Evolutionary conservation across 2,888 invertebrate genomes (phyloP), one percentile per base, ranked within the genome.

Genomic region (Nomada fabriciana): DNA sequence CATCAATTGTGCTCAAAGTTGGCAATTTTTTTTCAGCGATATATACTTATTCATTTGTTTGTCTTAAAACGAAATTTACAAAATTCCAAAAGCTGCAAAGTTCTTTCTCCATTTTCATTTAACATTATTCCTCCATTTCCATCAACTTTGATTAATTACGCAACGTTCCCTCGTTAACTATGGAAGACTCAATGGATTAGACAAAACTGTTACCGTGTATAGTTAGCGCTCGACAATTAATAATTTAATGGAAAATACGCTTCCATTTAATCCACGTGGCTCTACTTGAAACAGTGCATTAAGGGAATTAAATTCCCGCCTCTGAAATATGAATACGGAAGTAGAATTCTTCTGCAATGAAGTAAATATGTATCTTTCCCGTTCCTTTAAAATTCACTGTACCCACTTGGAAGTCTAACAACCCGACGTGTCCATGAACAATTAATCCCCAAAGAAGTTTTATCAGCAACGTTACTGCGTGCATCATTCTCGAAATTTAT

Each of bases 251-350:
- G 71, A 61, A 55, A 72, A 18, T 53, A 23, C 23, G 61, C 42
- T 53, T 25, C 53, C 52, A 53, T 72, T 63, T 52, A 63, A 63
- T 63, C 71, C 61, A 36, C 61, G 52, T 42, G 52, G 20, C 18
- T 11, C 20, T 43, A 53, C 71, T 55, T 25, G 53, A 23, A 36
- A 53, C n/a, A 13, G 53, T 43, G 63, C 71, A 63, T 72, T 72
- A 72, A 72, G 53, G 50, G 53, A 63, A 72, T 72, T 72, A 72
- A 63, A 72, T 43, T 55, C 15, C 71, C 53, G 53, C 63, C 53
- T 25, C 11, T 55, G 63, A 63, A 72, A 55, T 72, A 72, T 72
- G 71, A 72, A 72, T 63, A 42, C 52, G 25, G 42, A 53, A 63
- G 42, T 20, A 15, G 25, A n/a, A 53, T 72, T 53, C 23, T 53